phyloP scores from a whole-genome alignment of 2,797 vertebrate species.

The Scarus forsteni region DNA sequence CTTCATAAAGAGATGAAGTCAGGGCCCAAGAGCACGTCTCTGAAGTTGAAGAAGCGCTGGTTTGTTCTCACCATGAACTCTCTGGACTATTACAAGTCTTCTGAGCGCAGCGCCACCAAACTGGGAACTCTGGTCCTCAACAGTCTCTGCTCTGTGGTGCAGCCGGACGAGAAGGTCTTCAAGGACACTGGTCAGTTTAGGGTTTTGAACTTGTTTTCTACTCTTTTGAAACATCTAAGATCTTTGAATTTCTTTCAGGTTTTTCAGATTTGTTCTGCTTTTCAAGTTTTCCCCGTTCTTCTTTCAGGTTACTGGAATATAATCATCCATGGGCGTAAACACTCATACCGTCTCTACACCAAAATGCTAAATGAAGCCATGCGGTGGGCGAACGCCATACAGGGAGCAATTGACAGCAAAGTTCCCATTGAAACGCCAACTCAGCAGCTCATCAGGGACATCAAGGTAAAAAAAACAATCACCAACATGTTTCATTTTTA shows the following conservation, averaged over 20 bases:
- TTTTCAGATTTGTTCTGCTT: not conserved
- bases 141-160: constrained; percentile 92
- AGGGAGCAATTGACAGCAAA: constrained; percentile 93
- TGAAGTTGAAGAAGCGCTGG: constrained; percentile 96
- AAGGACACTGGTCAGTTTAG: constrained; percentile 89
- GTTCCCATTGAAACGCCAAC: constrained; percentile 95
- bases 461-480: constrained; percentile 86
- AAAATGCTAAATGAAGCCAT: constrained; percentile 94
- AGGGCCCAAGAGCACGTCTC: constrained; percentile 88
- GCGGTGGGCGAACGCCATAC: constrained; percentile 93
- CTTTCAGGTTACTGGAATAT: constrained; percentile 92
- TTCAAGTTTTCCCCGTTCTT: not conserved
- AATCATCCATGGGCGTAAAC: constrained; percentile 91
- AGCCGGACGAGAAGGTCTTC: constrained; percentile 92
- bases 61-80: constrained; percentile 92
- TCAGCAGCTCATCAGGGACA: constrained; percentile 94
- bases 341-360: constrained; percentile 92
- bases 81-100: constrained; percentile 93
- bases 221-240: not conserved
- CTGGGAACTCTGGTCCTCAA: constrained; percentile 94
- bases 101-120: constrained; percentile 89
- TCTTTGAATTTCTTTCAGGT: not conserved
- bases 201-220: too few species aligned
- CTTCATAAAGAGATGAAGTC: constrained; percentile 93
- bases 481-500: constrained; percentile 3